Evolutionary conservation across 2,888 invertebrate genomes (phyloP).

Genomic region (Phortica okadai): DNA sequence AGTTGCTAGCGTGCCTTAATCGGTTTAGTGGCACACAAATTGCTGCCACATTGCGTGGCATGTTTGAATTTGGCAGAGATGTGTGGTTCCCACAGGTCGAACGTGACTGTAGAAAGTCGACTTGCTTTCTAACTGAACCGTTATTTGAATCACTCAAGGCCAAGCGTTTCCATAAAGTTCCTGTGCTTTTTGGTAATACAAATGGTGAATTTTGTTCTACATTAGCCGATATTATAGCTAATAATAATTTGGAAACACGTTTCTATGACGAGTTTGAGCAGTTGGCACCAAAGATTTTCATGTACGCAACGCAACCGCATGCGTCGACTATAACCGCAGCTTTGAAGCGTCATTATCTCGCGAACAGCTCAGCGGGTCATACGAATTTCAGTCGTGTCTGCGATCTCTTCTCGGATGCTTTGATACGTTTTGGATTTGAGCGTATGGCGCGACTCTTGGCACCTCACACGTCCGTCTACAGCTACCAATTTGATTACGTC

Average conservation of each 20-base stretch:
- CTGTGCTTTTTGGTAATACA: conserved; percentile 77
- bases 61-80: conserved; percentile 63
- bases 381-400: conserved; percentile 52
- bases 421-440: conserved; percentile 77
- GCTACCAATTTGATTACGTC: conserved; percentile 77
- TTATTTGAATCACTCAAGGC: conserved; percentile 74
- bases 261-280: conserved; percentile 77
- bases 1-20: conserved; percentile 77
- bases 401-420: conserved; percentile 77
- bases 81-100: conserved; percentile 78
- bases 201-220: conserved; percentile 77
- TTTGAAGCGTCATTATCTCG: conserved; percentile 46
- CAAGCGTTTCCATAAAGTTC: conserved; percentile 77
- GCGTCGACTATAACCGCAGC: conserved; percentile 36
- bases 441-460: conserved; percentile 76
- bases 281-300: conserved; percentile 78
- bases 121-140: conserved; percentile 76
- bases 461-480: conserved; percentile 75
- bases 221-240: conserved; percentile 72
- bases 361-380: conserved; percentile 22
- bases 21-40: conserved; percentile 55
- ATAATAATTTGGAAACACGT: conserved; percentile 51
- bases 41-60: conserved; percentile 51
- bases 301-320: conserved; percentile 73
- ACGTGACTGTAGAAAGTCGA: conserved; percentile 67